Base-by-base conservation (phyloP, 2,797 vertebrate genomes). In the Lepilemur septentrionalis region DNA sequence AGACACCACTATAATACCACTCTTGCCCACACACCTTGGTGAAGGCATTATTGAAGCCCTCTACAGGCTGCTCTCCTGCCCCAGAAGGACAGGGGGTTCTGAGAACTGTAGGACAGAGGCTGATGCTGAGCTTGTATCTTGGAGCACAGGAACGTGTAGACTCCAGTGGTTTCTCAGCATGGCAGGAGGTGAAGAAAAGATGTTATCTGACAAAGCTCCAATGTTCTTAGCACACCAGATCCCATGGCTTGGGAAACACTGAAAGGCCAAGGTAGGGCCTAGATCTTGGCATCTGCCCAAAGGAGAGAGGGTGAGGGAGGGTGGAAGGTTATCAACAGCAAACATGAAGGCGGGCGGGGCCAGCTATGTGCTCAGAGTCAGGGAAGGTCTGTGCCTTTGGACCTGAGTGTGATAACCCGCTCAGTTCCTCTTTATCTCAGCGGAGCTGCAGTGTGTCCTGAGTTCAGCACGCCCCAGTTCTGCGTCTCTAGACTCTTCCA, bases 321-420 rank as follows among this genome's bases (percentile, higher is more conserved):
- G 52, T 41, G 13, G 23, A 43, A 78, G 18, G 30, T 97, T 98
- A 98, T 97, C 97, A 46, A 67, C 0, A 35, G 65, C 38, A 11
- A 59, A 87, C 96, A 93, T 0, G 28, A 61, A 8, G 52, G 41
- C 22, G 91, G 82, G 79, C 78, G 38, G 55, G 82, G 52, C 75
- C 5, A 7, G 35, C 50, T 20, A 1, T 2, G 0, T 30, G 32
- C 38, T 76, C 5, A 0, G 18, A 79, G 93, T 94, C 79, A 48
- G 73, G 46, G 28, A 61, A 35, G 82, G 78, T 88, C 88, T 90
- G 30, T 5, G 55, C 82, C 25, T 35, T 28, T 5, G 59, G 73
- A 32, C 41, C 32, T 2, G 50, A 41, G 12, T 12, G 4, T 89
- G 94, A 94, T 93, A 92, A 76, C 61, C 30, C 57, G 70, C 81